Conservation (phyloP, 2,888 invertebrate species). For the Drosophila dives region DNA sequence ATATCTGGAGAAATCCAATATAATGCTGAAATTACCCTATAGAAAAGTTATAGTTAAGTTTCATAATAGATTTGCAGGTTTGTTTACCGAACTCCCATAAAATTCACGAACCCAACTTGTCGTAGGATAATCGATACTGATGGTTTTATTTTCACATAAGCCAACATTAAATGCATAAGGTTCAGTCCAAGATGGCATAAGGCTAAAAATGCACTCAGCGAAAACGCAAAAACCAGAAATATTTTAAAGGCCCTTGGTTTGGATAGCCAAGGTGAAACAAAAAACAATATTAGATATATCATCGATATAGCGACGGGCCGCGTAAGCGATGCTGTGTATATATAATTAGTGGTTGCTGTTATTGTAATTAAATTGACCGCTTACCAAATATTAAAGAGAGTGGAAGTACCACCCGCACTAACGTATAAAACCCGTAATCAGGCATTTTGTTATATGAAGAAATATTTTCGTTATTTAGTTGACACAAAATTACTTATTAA, state of each 20-base stretch:
- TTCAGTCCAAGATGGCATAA: conserved; percentile 39
- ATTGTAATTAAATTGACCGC: background rate
- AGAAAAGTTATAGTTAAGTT: background rate
- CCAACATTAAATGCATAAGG: conserved; percentile 21
- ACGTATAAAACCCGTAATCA: conserved; percentile 14
- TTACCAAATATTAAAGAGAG: conserved; percentile 51
- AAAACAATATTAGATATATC: conserved; percentile 55
- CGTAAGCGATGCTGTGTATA: conserved; percentile 36
- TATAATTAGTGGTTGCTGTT: background rate
- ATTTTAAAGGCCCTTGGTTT: conserved; percentile 5
- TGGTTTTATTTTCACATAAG: background rate
- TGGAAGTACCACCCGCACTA: conserved; percentile 54
- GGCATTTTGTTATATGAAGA: conserved; percentile 32
- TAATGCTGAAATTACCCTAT: conserved; percentile 36
- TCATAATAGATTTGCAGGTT: background rate
- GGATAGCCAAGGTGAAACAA: conserved; percentile 52
- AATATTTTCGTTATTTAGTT: background rate
- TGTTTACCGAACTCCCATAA: conserved; percentile 41
- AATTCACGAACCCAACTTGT: conserved; percentile 51
- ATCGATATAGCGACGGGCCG: conserved; percentile 56
- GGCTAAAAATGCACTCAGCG: conserved; percentile 23
- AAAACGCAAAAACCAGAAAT: conserved; percentile 29
- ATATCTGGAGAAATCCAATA: conserved; percentile 60
- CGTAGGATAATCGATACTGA: conserved; percentile 22
- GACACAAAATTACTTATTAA: background rate